Base-by-base conservation (phyloP, 2,113 vertebrate genomes). In the Tychaedon coryphoeus region DNA sequence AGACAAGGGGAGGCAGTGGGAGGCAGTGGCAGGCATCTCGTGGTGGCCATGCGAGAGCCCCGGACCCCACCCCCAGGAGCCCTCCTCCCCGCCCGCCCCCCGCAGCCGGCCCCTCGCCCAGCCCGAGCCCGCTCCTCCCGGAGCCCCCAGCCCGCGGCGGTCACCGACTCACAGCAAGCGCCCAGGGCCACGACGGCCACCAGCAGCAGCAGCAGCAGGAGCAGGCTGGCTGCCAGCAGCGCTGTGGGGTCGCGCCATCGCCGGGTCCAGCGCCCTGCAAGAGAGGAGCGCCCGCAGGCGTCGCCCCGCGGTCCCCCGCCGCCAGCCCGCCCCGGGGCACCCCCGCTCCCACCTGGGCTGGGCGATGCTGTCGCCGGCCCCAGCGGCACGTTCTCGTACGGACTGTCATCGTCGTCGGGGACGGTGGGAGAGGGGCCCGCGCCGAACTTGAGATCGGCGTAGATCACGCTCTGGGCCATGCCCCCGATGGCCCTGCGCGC, bases 381-480 rank as follows among this genome's bases (percentile, higher is more conserved):
- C 71, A 74, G 62, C 28, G 62, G 34, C 70, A 89, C 40, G 3
- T 94, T 94, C 86, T 94, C 86, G 1, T 89, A 91, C n/a, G 88
- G 65, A 26, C 80, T 89, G 65, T 92, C 71, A 0, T 77, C 43
- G 7, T 92, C 86, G 0, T 90, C 24, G 0, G 43, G 43, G 10
- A 19, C 14, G 3, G 31, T 31, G 47, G n/a, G 12, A 18, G 42
- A 5, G 7, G 71, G 31, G 4, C 33, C 40, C 1, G 11, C 1
- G 1, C 53, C n/a, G 11, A 96, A 96, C n/a, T 84, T 93, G 34
- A 96, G 66, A 24, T 95, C 96, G 0, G 92, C 86, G 0, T 96
- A 96, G 66, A 95, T 9, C 82, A 95, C 53, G 0, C 62, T 93
- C 31, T 95, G 77, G 5, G 66, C 91, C 96, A 95, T 94, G 70